These are phyloP conservation scores for Dendrocincla fuliginosa DNA, from an alignment of 2,797 vertebrate genomes.

Conservation along the genomic window DNA sequence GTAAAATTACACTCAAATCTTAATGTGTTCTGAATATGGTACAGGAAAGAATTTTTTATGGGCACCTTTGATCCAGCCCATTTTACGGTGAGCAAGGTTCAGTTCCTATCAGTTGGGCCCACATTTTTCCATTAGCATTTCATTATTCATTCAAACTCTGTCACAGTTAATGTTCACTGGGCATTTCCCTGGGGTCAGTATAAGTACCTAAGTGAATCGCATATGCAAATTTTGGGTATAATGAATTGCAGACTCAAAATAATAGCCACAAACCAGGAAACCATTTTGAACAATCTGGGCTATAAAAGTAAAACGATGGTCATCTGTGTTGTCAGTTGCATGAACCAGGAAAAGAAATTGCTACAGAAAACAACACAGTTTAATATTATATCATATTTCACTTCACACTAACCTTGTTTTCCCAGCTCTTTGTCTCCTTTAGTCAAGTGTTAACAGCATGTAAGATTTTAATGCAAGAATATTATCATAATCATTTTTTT, in stretches of 20 bases:
- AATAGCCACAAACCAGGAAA: neutral
- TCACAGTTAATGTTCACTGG: neutral
- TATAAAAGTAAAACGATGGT: neutral
- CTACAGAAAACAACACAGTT: neutral
- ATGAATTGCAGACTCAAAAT: neutral
- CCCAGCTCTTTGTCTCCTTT: neutral
- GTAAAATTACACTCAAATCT: neutral
- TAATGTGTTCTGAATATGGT: neutral
- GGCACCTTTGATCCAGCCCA: neutral
- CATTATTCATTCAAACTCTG: neutral
- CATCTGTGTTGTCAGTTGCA: neutral
- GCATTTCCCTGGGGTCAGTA: neutral
- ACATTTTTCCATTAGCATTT: constrained; percentile 9
- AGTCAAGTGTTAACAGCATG: neutral
- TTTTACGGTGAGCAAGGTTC: neutral
- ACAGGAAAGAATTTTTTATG: neutral
- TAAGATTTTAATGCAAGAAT: neutral
- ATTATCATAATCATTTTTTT: neutral
- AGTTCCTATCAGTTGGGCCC: neutral
- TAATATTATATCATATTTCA: neutral
- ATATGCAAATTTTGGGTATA: constrained; percentile 7
- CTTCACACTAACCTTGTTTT: neutral
- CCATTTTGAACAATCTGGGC: neutral
- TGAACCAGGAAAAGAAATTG: neutral
- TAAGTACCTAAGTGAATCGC: neutral